Evolutionary conservation across 1,140 invertebrate genomes (phyloP).

Genomic region (Zelostemma sp.): DNA sequence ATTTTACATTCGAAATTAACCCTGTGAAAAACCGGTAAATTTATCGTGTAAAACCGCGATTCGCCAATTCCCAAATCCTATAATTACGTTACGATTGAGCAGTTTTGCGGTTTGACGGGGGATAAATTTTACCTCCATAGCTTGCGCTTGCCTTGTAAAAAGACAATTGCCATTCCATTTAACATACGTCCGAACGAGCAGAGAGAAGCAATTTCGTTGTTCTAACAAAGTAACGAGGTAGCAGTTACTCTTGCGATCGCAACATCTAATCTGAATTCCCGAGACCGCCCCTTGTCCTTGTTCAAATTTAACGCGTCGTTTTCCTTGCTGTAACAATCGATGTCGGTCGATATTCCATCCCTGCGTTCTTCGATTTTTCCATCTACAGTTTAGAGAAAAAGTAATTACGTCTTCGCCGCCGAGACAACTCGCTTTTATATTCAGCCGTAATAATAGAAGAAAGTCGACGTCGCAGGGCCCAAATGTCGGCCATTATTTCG

Average conservation of each 20-base stretch:
- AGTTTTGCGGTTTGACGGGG: not conserved
- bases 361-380: not conserved
- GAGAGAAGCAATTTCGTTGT: conserved; percentile 3
- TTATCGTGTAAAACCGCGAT: too few relatives aligned
- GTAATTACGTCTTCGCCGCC: not conserved
- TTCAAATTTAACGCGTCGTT: not conserved
- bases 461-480: not conserved
- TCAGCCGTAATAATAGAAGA: not conserved
- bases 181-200: not conserved
- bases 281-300: not conserved
- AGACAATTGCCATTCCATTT: not conserved
- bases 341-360: not conserved
- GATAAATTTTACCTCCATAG: not conserved
- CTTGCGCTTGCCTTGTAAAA: not conserved
- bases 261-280: not conserved
- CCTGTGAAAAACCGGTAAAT: too few relatives aligned
- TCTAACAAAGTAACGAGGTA: not conserved
- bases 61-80: not conserved
- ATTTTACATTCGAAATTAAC: too few relatives aligned
- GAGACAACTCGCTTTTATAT: conserved; percentile 1
- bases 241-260: conserved; percentile 6
- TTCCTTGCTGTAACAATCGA: not conserved
- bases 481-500: not conserved
- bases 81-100: conserved; percentile 3
- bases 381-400: not conserved